Percentiles rank a stretch among this genome's conserved stretches.
These are phyloP conservation scores for Tangara arthus DNA, from an alignment of 2,797 vertebrate species.

Conservation along the genomic window DNA sequence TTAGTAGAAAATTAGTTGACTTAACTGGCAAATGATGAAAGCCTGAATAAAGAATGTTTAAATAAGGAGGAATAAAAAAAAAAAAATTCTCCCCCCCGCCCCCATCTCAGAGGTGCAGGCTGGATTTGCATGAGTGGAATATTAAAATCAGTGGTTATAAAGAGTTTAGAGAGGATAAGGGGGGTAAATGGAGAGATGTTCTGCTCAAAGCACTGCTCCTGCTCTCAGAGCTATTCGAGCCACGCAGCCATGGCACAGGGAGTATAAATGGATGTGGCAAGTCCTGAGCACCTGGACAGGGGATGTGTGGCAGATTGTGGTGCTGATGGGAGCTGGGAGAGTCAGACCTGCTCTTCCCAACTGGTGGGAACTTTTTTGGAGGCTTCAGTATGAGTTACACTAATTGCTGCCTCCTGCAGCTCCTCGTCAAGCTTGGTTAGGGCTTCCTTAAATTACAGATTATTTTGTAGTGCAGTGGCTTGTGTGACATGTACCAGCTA, in stretches of 20 bases:
- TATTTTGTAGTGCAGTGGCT: not conserved
- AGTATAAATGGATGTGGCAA: not conserved
- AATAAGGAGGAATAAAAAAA: conserved; percentile 7
- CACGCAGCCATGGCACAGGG: not conserved
- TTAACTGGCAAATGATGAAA: conserved; percentile 75
- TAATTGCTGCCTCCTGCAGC: not conserved
- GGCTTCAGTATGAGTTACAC: not conserved
- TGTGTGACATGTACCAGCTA: not conserved
- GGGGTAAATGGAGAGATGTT: not conserved
- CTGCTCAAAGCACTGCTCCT: not conserved
- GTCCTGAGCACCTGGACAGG: not conserved
- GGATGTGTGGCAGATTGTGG: not conserved
- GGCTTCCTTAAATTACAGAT: not conserved
- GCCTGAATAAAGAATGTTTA: conserved; percentile 57
- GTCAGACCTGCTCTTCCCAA: not conserved
- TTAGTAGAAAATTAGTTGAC: conserved; percentile 79
- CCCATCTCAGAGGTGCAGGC: not conserved
- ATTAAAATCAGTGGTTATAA: not conserved
- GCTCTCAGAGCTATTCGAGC: not conserved
- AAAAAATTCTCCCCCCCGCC: not conserved
- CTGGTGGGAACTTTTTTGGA: not conserved
- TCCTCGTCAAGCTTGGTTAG: not conserved
- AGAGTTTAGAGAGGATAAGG: not conserved
- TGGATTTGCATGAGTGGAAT: conserved; percentile 25
- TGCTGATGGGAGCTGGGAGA: not conserved